phyloP scores from a whole-genome alignment of 1,140 invertebrate genomes.

The Forficula auricularia region DNA sequence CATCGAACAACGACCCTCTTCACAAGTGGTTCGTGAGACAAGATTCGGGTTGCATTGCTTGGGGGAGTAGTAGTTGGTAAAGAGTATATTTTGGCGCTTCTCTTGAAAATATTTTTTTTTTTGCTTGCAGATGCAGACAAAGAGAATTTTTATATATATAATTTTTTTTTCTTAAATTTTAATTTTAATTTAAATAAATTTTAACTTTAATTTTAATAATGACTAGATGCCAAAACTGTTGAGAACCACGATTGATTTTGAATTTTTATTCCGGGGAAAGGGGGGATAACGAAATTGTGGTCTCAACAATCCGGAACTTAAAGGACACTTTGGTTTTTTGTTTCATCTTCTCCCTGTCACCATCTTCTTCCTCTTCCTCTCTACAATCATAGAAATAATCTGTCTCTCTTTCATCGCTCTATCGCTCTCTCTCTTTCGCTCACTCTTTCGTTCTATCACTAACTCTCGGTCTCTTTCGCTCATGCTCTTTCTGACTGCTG shows the following conservation, averaged over 20 bases:
- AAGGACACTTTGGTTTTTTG: conserved; percentile 14
- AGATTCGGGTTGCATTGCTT: conserved; percentile 3
- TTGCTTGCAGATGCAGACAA: background rate
- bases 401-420: conserved; percentile 15
- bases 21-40: conserved; percentile 5
- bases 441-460: background rate
- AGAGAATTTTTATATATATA: conserved; percentile 19
- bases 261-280: too few relatives aligned
- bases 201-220: conserved; percentile 15
- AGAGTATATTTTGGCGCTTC: too few relatives aligned
- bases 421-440: conserved; percentile 7
- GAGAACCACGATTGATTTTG: conserved; percentile 1
- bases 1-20: background rate
- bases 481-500: background rate
- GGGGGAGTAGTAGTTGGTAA: too few relatives aligned
- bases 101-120: conserved; percentile 13
- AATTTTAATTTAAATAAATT: conserved; percentile 17
- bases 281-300: background rate
- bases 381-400: conserved; percentile 14
- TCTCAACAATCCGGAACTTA: conserved; percentile 12
- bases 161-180: conserved; percentile 16
- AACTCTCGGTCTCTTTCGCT: conserved; percentile 2
- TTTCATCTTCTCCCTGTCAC: conserved; percentile 10
- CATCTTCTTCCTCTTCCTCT: conserved; percentile 7
- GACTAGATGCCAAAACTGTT: conserved; percentile 13